Evolutionary conservation across 2,113 vertebrate species (phyloP).

Genomic region (Carettochelys insculpta): DNA sequence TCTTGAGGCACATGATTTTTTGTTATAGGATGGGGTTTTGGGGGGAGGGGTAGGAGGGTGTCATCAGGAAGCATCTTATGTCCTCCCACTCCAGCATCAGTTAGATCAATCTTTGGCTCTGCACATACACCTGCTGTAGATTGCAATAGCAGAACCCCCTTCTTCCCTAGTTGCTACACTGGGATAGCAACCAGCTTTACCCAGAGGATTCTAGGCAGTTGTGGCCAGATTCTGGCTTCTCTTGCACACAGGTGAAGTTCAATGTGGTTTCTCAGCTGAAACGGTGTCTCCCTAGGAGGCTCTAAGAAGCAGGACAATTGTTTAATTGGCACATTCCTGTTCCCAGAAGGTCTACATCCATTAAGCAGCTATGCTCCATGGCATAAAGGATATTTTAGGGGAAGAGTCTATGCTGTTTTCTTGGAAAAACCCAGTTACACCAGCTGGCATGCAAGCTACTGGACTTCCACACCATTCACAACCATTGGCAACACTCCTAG

Average conservation of each 20-base stretch:
- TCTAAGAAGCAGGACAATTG: neutral
- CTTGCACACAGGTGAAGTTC: neutral
- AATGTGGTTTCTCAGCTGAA: neutral
- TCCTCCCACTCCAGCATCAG: neutral
- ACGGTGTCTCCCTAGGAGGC: neutral
- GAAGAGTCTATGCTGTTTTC: neutral
- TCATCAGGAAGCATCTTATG: fast-evolving
- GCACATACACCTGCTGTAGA: neutral
- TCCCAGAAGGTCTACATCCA: neutral
- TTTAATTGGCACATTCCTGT: neutral
- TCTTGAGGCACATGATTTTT: neutral
- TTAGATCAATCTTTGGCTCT: fast-evolving
- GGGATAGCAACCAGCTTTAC: neutral
- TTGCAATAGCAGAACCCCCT: neutral
- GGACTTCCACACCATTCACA: neutral
- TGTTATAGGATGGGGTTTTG: neutral
- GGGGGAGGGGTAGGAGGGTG: fast-evolving
- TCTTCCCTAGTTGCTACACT: fast-evolving
- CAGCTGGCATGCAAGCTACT: neutral
- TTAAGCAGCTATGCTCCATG: neutral
- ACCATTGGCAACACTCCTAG: neutral
- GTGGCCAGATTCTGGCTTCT: neutral
- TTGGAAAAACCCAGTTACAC: neutral
- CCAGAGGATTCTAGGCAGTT: neutral
- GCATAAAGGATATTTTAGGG: neutral